Base-by-base conservation (phyloP, 2,888 invertebrate genomes). In the Drosophila neonasuta region DNA sequence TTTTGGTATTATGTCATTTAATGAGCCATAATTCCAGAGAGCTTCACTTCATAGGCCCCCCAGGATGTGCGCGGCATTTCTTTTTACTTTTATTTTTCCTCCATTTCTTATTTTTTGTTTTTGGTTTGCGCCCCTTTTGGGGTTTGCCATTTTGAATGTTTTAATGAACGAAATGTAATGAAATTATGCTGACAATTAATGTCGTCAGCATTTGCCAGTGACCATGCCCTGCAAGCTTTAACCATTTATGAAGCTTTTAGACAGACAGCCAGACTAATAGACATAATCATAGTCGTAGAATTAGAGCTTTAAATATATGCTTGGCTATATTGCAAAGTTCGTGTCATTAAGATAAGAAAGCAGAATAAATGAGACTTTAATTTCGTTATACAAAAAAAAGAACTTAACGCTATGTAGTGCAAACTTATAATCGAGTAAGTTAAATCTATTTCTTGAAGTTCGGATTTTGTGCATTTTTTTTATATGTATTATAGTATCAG, bases 21-120 rank as follows among this genome's bases (percentile, higher is more conserved):
- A 82, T 82, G 71, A 83, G 79, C 83, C 76, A 86, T 80, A 80
- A 80, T 83, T 86, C 78, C 86, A 67, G 42, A 36, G 81, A 70
- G 80, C 58, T 67, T 59, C 51, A 51, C 46, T 51, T 67, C 57
- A 68, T 62, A 71, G 55, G 45, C 65, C 71, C 74, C 69, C 52
- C 50, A 45, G 68, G 72, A 79, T 68, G 62, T 74, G 57, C 42
- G 64, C 45, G 36, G 13, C 51, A 62, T 46, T 56, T 56, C 56
- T 57, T 57, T 60, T 68, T 55, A 64, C 59, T 61, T 72, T 51
- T 58, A 48, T 39, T 39, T 39, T 4, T 34, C 24, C 24, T 24
- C 24, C 50, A 56, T 45, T 55, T 56, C 52, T 57, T 56, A 54
- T 67, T 50, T 61, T 59, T 61, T 72, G 49, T 55, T 50, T 39